Evolutionary conservation across 2,888 invertebrate genomes (phyloP).

Genomic region (Nomada fabriciana): DNA sequence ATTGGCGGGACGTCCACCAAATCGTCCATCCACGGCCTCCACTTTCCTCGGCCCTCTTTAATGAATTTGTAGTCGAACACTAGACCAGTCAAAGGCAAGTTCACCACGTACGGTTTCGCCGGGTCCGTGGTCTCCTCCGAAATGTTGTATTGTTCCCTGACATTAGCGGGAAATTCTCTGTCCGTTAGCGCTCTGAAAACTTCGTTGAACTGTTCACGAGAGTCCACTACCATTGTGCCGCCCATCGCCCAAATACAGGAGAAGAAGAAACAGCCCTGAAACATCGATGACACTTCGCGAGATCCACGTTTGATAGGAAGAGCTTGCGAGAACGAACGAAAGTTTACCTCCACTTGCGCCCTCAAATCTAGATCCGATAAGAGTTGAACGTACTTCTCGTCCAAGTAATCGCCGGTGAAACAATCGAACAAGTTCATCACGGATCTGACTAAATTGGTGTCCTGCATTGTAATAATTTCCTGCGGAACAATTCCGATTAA

Average conservation of each 20-base stretch:
- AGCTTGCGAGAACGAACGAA: not conserved
- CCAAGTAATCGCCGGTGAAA: slow-evolving; percentile 93
- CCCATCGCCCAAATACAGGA: slow-evolving; percentile 97
- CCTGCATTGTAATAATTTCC: slow-evolving; percentile 94
- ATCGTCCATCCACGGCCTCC: slow-evolving; percentile 96
- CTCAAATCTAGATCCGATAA: slow-evolving; percentile 92
- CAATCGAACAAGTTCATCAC: slow-evolving; percentile 95
- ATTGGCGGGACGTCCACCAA: slow-evolving; percentile 90
- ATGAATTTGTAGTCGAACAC: slow-evolving; percentile 96
- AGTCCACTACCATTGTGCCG: slow-evolving; percentile 90
- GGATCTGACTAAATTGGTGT: slow-evolving; percentile 92
- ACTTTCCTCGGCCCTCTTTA: slow-evolving; percentile 96
- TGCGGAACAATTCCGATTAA: slow-evolving; percentile 76
- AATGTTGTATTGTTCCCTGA: slow-evolving; percentile 85
- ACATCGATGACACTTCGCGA: slow-evolving; percentile 33
- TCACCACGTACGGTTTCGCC: slow-evolving; percentile 91
- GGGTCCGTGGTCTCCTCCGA: slow-evolving; percentile 84
- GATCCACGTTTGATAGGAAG: not conserved
- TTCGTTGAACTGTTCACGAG: slow-evolving; percentile 91
- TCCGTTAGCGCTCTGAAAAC: slow-evolving; percentile 91
- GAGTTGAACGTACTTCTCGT: slow-evolving; percentile 89
- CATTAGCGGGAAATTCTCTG: slow-evolving; percentile 91
- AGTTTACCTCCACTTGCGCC: slow-evolving; percentile 91
- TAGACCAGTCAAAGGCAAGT: slow-evolving; percentile 91
- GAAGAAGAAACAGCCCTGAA: slow-evolving; percentile 95